phyloP scores from a whole-genome alignment of 2,888 invertebrate genomes.

The Heliconius sara region DNA sequence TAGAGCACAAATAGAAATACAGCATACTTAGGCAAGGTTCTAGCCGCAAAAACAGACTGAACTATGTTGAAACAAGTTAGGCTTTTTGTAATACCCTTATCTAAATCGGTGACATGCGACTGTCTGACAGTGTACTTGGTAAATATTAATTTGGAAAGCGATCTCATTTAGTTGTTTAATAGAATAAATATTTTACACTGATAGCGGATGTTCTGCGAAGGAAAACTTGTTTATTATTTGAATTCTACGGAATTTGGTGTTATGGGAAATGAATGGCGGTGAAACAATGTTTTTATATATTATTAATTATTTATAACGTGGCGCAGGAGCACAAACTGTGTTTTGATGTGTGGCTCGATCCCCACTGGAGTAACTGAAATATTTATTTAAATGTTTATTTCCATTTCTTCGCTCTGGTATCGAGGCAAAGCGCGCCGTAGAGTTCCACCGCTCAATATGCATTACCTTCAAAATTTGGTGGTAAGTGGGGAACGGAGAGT shows the following conservation, averaged over 20 bases:
- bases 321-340: too few relatives aligned
- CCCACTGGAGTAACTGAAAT: too few relatives aligned
- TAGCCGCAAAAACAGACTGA: constrained; percentile 51
- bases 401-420: too few relatives aligned
- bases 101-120: constrained; percentile 29
- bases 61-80: constrained; percentile 37
- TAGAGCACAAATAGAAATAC: constrained; percentile 64
- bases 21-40: constrained; percentile 60
- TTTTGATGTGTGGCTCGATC: too few relatives aligned
- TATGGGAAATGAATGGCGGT: background rate
- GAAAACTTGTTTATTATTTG: background rate
- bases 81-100: constrained; percentile 43
- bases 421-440: too few relatives aligned
- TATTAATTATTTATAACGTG: too few relatives aligned
- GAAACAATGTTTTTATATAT: background rate
- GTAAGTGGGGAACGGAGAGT: too few relatives aligned
- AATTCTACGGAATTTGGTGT: constrained; percentile 1
- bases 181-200: constrained; percentile 20
- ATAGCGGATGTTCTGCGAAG: constrained; percentile 8
- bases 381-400: too few relatives aligned
- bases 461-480: too few relatives aligned
- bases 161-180: constrained; percentile 26
- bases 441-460: too few relatives aligned
- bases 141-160: constrained; percentile 29
- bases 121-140: constrained; percentile 36